Base-by-base conservation (phyloP, 92 coral and sea anemone species). In the Umimayanthus chanpuru region DNA sequence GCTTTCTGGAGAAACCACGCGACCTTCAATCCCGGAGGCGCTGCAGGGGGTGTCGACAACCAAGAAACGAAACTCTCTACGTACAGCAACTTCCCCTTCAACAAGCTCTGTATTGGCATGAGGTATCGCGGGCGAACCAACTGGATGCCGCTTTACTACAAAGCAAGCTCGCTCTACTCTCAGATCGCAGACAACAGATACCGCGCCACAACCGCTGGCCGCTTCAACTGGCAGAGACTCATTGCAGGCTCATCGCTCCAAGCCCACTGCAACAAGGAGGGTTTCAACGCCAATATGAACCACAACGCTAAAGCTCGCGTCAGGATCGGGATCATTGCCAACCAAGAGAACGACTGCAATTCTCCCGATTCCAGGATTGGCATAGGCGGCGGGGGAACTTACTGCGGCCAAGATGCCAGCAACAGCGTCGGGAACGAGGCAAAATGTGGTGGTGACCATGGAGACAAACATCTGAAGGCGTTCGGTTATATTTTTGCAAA, bases 361-460 rank as follows among this genome's bases (percentile, higher is more conserved):
- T 28, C 70, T 9, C 92, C 92, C 23, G 92, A 90, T 56, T 90
- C 92, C 39, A 85, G 92, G 67, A 56, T 90, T 76, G 92, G 92
- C 9, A 72, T 90, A 80, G 92, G 92, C 20, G 88, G 90, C 20
- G 92, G 66, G 4, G 92, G 92, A 26, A 50, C 25, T 38, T 72
- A 61, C 43, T 90, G 92, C 39, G 66, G 76, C 14, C 88, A 90
- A 38, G 44, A 86, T 32, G 68, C 78, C 28, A 29, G 50, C 21
- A 86, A 73, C 85, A 68, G 87, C 14, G 92, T 89, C 4, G 92
- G 92, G 3, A 90, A 90, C 81, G 92, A 90, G 29, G 92, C 92
- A 12, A 85, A 76, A 21, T 90, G 92, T 55, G 23, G 30, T 8
- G 76, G 83, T 55, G 77, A 43, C 73, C 49, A 14, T 9, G 58